Base-by-base conservation (phyloP, 1,140 invertebrate species). In the Aricia agestis region DNA sequence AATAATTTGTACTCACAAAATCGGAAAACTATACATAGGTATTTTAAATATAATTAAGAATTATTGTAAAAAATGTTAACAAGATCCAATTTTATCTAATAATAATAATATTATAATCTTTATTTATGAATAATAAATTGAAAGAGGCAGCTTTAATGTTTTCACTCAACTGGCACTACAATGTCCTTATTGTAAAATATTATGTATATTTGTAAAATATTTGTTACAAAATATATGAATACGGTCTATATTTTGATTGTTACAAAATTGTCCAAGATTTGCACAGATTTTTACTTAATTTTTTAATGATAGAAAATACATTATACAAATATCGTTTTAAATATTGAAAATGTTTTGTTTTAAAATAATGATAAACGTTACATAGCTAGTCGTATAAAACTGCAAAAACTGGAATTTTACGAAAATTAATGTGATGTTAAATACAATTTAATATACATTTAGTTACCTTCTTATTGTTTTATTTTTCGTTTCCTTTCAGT, bases 401-500 rank as follows among this genome's bases (percentile, higher is more conserved):
- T 52, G 45, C 36, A 1, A 13, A 13, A 19, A 10, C 18, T 63
- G 17, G 59, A 19, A 11, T 19, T 25, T 63, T 25, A 63, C 59
- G 59, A 19, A 63, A 63, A 19, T 63, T 63, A 10, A 63, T 63
- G 59, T 63, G 59, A 63, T 63, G 59, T 63, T 63, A 63, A 36
- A 36, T 63, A 63, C 19, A 63, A 18, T 63, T 19, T 18, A 63
- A 63, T 63, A 63, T 63, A 63, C 17, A 25, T 19, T 25, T 63
- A 63, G 59, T 63, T 63, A 63, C 59, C 59, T 63, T 19, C 10
- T 63, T 4, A 52, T 52, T 52, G 45, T 52, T 52, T 52, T 52
- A 25, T 25, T 25, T 25, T 25, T 25, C 25, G 25, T 25, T 3
- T 1, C 25, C 25, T 25, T 25, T 25, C 25, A 25, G 25, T 3